Base-by-base conservation (phyloP, 2,888 invertebrate genomes). In the Pristionchus exspectatus region DNA sequence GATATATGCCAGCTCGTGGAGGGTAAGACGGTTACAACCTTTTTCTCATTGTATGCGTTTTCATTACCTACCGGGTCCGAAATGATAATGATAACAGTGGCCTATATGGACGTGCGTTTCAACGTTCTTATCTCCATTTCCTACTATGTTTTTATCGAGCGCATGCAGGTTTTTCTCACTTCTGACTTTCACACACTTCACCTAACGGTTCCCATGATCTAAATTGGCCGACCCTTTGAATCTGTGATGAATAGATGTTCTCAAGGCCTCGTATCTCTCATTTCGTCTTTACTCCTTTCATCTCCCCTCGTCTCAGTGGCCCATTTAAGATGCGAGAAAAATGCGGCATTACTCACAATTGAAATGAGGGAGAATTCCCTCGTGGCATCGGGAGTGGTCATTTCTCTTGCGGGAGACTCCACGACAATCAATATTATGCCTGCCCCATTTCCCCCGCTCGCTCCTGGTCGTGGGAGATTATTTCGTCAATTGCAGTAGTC, bases 231-330 rank as follows among this genome's bases (percentile, higher is more conserved):
- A 24, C 30, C 16, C 27, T 38, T 77, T 30, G 18, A 21, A 38
- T 27, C 77, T 27, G 77, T 77, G 77, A 77, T 38, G 77, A 38
- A 77, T 33, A 33, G 77, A 12, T 21, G 84, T 30, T 33, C 77
- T 59, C 59, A 33, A 56, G 27, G 33, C 54, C 77, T 77, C 77
- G 38, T 77, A 2, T 33, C 44, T 38, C 77, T 77, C 77, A 2
- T 30, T 77, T 30, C 30, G 12, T 77, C 38, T 16, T 9, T 38
- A 38, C 38, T 18, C 77, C 9, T 44, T 33, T 77, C 33, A 30
- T 44, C 77, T 38, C 24, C 33, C 44, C 38, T 14, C 44, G 44
- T 50, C 44, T 50, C 44, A 50, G 44, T 50, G 44, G 44, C 44
- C 44, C 44, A 50, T 44, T 21, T 21, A 33, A 9, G 33, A 38